A percentile compares a stretch with the other conserved stretches of the same genome.
Conservation (phyloP, 2,888 invertebrate species). For the Microplitis manilae region DNA sequence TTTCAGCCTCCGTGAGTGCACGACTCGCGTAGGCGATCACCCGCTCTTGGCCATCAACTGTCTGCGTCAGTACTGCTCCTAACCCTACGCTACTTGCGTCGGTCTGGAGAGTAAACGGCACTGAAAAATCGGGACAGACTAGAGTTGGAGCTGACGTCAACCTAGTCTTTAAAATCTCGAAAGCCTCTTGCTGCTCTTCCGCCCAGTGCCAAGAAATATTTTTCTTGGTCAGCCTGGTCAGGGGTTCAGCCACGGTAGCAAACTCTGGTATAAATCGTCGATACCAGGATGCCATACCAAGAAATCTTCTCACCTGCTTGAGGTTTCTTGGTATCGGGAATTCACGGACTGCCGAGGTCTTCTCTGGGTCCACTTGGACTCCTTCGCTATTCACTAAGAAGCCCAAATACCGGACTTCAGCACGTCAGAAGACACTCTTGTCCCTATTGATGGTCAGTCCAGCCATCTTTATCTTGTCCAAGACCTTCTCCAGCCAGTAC, state of each 20-base stretch:
- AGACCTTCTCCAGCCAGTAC: conserved; percentile 6
- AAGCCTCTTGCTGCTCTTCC: no score
- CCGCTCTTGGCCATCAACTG: no score
- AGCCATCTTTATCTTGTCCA: neutral
- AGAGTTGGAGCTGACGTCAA: no score
- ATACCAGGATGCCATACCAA: conserved; percentile 57
- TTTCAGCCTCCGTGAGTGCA: conserved; percentile 31
- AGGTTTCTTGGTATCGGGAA: conserved; percentile 33
- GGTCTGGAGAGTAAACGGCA: no score
- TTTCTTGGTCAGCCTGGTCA: no score
- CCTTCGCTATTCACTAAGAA: conserved; percentile 40
- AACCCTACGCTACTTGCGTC: conserved; percentile 23
- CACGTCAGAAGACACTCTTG: conserved; percentile 44
- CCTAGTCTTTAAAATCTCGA: no score
- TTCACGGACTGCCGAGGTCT: conserved; percentile 18
- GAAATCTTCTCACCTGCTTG: conserved; percentile 50
- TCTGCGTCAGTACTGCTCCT: conserved; percentile 24
- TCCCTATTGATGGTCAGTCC: conserved; percentile 37
- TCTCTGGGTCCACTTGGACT: conserved; percentile 37
- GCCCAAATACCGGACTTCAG: conserved; percentile 37
- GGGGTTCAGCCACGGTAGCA: conserved; percentile 12
- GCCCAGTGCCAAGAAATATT: no score
- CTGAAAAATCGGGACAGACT: no score
- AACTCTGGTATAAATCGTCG: conserved; percentile 51
- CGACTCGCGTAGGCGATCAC: conserved; percentile 47